These are phyloP conservation scores for Trogon surrucura DNA, from an alignment of 2,113 vertebrate genomes.

Conservation along the genomic window DNA sequence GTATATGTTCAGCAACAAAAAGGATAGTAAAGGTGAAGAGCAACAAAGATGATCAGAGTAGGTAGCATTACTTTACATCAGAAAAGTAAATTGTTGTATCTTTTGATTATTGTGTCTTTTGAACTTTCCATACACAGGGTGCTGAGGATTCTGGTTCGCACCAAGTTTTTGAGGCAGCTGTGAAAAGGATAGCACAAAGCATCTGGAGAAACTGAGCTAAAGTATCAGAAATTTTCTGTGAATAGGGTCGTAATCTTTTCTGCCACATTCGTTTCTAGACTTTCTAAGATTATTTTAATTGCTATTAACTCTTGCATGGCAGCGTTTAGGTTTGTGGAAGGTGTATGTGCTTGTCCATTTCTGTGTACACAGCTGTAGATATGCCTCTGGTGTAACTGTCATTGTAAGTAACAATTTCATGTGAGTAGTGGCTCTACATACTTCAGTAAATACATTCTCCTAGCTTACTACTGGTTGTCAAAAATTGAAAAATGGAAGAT, in stretches of 20 bases:
- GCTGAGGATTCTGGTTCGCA: neutral
- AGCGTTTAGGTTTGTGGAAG: neutral
- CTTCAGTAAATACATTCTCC: neutral
- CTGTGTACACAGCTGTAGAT: neutral
- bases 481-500: neutral
- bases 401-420: neutral
- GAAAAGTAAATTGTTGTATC: neutral
- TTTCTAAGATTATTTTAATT: neutral
- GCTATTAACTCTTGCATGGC: neutral
- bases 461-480: neutral
- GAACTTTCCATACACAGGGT: neutral
- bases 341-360: neutral
- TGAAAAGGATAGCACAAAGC: neutral
- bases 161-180: neutral
- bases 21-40: neutral
- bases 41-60: neutral
- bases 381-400: neutral
- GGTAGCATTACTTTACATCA: neutral
- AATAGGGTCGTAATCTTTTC: neutral
- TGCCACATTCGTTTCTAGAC: neutral
- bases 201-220: neutral
- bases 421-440: neutral
- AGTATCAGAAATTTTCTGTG: neutral
- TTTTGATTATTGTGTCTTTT: too few relatives aligned
- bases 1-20: neutral